Base-by-base conservation (phyloP, 2,888 invertebrate species). In the Thecocarcelia acutangulata region DNA sequence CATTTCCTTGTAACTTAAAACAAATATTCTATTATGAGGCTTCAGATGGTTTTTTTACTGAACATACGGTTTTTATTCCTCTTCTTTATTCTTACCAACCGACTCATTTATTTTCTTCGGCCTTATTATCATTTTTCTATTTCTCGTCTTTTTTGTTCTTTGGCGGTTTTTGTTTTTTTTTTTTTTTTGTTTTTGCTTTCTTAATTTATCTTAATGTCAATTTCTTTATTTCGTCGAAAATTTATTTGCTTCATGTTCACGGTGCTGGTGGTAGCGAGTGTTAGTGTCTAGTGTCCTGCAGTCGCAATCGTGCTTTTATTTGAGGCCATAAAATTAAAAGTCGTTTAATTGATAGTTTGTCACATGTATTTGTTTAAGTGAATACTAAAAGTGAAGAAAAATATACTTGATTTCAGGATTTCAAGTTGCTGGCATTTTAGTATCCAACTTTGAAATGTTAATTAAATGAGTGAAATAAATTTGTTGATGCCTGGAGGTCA, bases 141-240 rank as follows among this genome's bases (percentile, higher is more conserved):
- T 9, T 9, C 17, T 46, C 12, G n/a, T 50, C 13, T 50, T n/a
- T n/a, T n/a, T n/a, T n/a, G n/a, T n/a, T n/a, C n/a, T n/a, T n/a
- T n/a, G n/a, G n/a, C n/a, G n/a, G n/a, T n/a, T n/a, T n/a, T n/a
- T 9, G 12, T 21, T 42, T 9, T 1, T 50, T 50, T 40, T 63
- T 4, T n/a, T 12, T 48, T 64, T 46, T 13, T 42, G 28, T n/a
- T 15, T 17, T 33, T 28, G 1, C 21, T 48, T 61, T n/a, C 11
- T 0, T 4, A 6, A 19, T 12, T 44, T 33, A 15, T 64, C 63
- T 61, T 24, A 59, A 37, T 42, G 63, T 54, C 63, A 56, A 73
- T 81, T 66, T 73, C 77, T 69, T 73, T 68, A 68, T 81, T 68
- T 77, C 58, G 48, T 56, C n/a, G 68, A 69, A 63, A 73, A 77